A percentile compares a stretch with the other conserved stretches of the same genome.
phyloP scores from a whole-genome alignment of 2,113 vertebrate species.

The Xyrauchen texanus region DNA sequence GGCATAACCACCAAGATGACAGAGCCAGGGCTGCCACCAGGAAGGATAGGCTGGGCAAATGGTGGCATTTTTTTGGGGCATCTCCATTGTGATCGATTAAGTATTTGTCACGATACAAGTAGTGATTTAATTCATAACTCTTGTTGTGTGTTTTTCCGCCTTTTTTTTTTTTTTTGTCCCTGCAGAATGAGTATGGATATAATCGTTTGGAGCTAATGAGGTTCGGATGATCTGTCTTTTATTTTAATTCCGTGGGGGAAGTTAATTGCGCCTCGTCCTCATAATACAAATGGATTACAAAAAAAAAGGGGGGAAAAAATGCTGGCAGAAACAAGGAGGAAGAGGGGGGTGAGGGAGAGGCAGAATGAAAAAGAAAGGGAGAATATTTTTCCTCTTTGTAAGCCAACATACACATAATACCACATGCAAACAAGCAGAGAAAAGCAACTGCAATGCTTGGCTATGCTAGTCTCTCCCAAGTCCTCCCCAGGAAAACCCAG shows the following conservation, averaged over 20 bases:
- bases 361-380: constrained; percentile 69
- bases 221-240: constrained; percentile 90
- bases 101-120: constrained; percentile 65
- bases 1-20: constrained; percentile 73
- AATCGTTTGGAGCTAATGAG: constrained; percentile 94
- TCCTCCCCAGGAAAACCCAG: constrained; percentile 71
- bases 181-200: constrained; percentile 78
- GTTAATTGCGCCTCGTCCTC: constrained; percentile 91
- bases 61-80: constrained; percentile 91
- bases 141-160: constrained; percentile 65
- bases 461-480: constrained; percentile 71
- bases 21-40: constrained; percentile 67
- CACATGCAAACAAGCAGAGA: constrained; percentile 80
- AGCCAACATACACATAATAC: constrained; percentile 78
- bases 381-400: constrained; percentile 77
- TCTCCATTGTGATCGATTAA: constrained; percentile 58
- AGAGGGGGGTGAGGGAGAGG: constrained; percentile 67
- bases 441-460: constrained; percentile 69
- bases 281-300: constrained; percentile 98
- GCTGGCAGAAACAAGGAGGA: constrained; percentile 72
- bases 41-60: constrained; percentile 61
- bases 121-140: constrained; percentile 68
- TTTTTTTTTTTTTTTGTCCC: constrained; percentile 77
- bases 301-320: constrained; percentile 69
- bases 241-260: constrained; percentile 78